These are phyloP conservation scores for Phaonia tiefii DNA, from an alignment of 2,888 invertebrate species.

Conservation along the genomic window DNA sequence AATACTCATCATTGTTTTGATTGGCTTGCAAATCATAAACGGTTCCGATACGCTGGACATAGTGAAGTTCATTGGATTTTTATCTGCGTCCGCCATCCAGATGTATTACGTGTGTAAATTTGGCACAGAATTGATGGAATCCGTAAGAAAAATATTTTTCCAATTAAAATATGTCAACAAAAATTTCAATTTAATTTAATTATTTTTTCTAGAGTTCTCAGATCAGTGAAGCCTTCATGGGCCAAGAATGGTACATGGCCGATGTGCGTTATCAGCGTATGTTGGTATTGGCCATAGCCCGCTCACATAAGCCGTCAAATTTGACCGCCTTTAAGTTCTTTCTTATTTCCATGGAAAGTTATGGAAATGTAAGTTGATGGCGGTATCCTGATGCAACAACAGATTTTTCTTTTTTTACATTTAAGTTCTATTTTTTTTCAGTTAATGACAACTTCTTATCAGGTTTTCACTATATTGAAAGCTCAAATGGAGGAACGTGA, in stretches of 20 bases:
- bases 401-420: background rate
- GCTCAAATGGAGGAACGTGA: slow-evolving; percentile 65
- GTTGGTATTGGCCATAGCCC: slow-evolving; percentile 68
- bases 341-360: slow-evolving; percentile 70
- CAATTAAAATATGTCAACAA: too few species aligned
- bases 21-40: slow-evolving; percentile 68
- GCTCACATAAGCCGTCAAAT: slow-evolving; percentile 69
- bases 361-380: slow-evolving; percentile 65
- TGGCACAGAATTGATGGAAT: slow-evolving; percentile 65
- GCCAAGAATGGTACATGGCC: slow-evolving; percentile 69
- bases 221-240: slow-evolving; percentile 67
- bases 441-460: slow-evolving; percentile 70
- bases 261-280: slow-evolving; percentile 69
- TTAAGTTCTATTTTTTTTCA: slow-evolving; percentile 44
- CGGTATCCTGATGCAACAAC: too few species aligned
- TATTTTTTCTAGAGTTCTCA: slow-evolving; percentile 60
- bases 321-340: slow-evolving; percentile 71
- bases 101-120: slow-evolving; percentile 69
- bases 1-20: slow-evolving; percentile 67
- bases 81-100: slow-evolving; percentile 65
- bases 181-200: too few species aligned
- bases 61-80: slow-evolving; percentile 68
- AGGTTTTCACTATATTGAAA: slow-evolving; percentile 69
- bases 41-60: slow-evolving; percentile 67
- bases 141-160: slow-evolving; percentile 54